These are phyloP conservation scores for Cherax quadricarinatus DNA, from an alignment of 1,140 invertebrate species.

Conservation along the genomic window DNA sequence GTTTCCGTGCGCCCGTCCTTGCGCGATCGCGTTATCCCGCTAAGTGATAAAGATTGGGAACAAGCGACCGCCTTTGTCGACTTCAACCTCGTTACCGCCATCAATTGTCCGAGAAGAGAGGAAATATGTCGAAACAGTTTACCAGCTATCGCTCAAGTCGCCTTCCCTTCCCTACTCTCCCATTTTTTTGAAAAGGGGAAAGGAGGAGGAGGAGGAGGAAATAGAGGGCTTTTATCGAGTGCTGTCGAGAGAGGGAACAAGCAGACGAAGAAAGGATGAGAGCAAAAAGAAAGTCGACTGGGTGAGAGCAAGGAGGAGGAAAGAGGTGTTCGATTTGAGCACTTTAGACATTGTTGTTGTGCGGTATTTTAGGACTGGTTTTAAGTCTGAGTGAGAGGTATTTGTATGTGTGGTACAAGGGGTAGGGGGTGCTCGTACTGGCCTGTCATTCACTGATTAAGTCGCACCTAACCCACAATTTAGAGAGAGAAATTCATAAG, in stretches of 20 bases:
- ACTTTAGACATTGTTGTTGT: neutral
- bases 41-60: slow-evolving; percentile 32
- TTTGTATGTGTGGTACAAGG: neutral
- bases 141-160: neutral
- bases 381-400: neutral
- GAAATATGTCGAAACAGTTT: slow-evolving; percentile 22
- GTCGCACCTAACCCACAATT: too few relatives aligned
- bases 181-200: neutral
- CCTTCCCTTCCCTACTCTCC: neutral
- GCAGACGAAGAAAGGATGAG: neutral
- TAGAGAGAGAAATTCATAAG: too few relatives aligned
- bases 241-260: neutral
- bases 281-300: neutral
- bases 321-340: neutral
- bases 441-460: too few relatives aligned
- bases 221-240: neutral
- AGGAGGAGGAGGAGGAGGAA: too few relatives aligned
- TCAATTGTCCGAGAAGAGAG: neutral
- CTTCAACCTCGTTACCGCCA: slow-evolving; percentile 25
- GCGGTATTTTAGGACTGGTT: neutral
- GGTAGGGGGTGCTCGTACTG: too few relatives aligned
- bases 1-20: too few relatives aligned
- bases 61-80: neutral
- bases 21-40: neutral
- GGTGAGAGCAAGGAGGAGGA: too few relatives aligned